phyloP scores from a whole-genome alignment of 37 sponge, comb jelly and placozoan species.

The Spongia lamella region DNA sequence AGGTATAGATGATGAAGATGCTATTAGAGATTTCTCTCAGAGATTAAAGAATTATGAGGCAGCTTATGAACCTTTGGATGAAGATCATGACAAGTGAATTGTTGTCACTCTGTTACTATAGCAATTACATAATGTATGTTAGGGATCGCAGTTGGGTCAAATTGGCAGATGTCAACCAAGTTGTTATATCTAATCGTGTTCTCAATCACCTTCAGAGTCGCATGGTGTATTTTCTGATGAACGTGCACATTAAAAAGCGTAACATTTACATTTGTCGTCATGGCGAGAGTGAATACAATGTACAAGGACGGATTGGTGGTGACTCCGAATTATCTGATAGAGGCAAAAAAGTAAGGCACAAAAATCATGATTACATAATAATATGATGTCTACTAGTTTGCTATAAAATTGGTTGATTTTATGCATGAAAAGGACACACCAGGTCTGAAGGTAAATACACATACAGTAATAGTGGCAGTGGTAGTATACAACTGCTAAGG shows the following conservation, averaged over 20 bases:
- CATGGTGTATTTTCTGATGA: conserved; percentile 95
- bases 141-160: conserved; percentile 79
- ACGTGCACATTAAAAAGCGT: conserved; percentile 79
- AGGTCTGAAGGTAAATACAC: conserved; percentile 62
- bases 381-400: conserved; percentile 59
- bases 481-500: conserved; percentile 25
- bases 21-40: conserved; percentile 77
- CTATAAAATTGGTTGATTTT: conserved; percentile 66
- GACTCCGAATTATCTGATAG: conserved; percentile 68
- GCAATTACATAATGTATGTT: background rate
- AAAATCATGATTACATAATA: background rate
- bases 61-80: conserved; percentile 81
- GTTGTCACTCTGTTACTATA: background rate
- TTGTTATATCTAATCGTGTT: conserved; percentile 69
- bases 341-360: conserved; percentile 57
- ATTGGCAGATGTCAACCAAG: conserved; percentile 69
- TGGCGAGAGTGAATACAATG: conserved; percentile 90
- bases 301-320: conserved; percentile 82
- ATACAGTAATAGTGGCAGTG: background rate
- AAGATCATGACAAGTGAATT: conserved; percentile 63
- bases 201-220: conserved; percentile 82
- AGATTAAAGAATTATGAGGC: conserved; percentile 85
- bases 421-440: conserved; percentile 57
- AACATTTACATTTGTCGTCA: conserved; percentile 92
- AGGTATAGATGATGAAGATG: conserved; percentile 66